Evolutionary conservation across 2,797 vertebrate genomes (phyloP).

Genomic region (Gallinago nigripennis): DNA sequence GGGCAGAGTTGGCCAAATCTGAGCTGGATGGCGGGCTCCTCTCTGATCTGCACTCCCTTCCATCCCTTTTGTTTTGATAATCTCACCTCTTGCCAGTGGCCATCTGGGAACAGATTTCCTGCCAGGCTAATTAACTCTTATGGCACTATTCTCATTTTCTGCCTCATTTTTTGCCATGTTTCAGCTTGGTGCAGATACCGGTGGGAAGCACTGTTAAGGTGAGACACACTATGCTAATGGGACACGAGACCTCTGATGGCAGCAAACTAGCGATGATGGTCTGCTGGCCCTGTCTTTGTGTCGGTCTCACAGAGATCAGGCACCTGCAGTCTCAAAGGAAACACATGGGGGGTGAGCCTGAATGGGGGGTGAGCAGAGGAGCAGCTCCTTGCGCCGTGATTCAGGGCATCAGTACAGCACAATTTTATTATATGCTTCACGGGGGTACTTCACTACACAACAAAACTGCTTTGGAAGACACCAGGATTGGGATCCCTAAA

Average conservation of each 20-base stretch:
- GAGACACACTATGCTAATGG: background rate
- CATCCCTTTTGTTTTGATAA: background rate
- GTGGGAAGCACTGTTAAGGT: background rate
- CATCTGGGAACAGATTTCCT: background rate
- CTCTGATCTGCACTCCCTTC: background rate
- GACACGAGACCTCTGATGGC: background rate
- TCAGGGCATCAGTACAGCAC: background rate
- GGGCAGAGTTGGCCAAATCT: background rate
- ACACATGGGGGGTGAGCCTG: background rate
- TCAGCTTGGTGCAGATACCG: background rate
- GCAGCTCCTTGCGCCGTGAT: background rate
- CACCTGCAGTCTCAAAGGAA: background rate
- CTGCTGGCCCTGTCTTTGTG: background rate
- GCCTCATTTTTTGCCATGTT: background rate
- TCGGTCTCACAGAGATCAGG: background rate
- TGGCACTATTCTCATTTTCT: background rate
- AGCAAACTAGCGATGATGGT: background rate
- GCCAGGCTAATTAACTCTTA: background rate
- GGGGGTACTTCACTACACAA: background rate
- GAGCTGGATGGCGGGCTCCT: rapidly evolving
- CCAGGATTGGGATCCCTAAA: background rate
- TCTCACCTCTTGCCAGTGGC: background rate
- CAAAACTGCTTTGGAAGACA: background rate
- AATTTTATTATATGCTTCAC: background rate
- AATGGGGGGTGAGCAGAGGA: background rate